Evolutionary conservation across 1,140 invertebrate species (phyloP), one percentile per base, ranked within the genome.

Genomic region (Nymphalis io): DNA sequence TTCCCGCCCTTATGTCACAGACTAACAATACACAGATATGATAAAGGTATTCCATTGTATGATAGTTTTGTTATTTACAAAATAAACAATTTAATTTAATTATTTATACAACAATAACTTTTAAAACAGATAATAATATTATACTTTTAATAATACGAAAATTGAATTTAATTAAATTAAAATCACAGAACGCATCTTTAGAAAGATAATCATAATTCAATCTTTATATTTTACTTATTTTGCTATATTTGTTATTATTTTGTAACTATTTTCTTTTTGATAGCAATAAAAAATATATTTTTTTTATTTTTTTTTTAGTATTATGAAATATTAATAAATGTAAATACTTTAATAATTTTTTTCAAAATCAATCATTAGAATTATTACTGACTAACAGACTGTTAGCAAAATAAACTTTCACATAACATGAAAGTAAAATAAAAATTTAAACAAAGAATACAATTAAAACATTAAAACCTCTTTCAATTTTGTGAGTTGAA

Each of bases 1-100:
- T 84, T 83, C 84, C 85, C 87, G 84, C 84, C 83, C 84, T 88
- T 62, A 64, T 59, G 46, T 63, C 68, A 70, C 53, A 70, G 68
- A 70, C 53, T 70, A 70, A 59, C 53, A 64, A 64, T 64, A 55
- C 61, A 55, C 51, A 55, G 51, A 55, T n/a, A n/a, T 55, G 51
- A 27, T 55, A 55, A 15, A 15, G 20, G 1, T 20, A 46, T 16
- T 46, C n/a, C 15, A 46, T 20, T 51, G 18, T 51, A 6, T 51
- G 46, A 51, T 20, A 51, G 16, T 8, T 16, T 21, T 51, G 18
- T 20, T 20, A 13, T 51, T 20, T 18, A 16, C 2, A 46, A 46
- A 46, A 46, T 46, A 46, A 46, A n/a, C 6, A 46, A n/a, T 6
- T 16, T 46, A 0, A 46, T 16, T 5, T 8, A 33, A 3, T 33